A percentile compares a stretch with the other conserved stretches of the same genome.
Conservation (phyloP, 2,113 vertebrate genomes). For the Potamarius usumacintae region DNA sequence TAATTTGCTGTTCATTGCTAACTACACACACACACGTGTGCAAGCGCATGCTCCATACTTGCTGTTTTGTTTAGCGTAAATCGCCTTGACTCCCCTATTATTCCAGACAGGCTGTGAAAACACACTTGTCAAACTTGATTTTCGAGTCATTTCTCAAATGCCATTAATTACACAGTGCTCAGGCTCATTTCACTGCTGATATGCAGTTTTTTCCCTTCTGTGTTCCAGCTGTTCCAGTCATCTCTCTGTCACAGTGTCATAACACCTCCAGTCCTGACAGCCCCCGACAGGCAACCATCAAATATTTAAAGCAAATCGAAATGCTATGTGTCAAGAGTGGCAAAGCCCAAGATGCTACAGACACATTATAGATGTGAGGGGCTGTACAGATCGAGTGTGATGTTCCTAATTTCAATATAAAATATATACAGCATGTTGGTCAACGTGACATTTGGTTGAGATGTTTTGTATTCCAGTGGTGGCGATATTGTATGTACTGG, state of each 20-base stretch:
- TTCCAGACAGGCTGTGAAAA: conserved; percentile 36
- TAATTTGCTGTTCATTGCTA: conserved; percentile 5
- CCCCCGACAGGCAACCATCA: neutral
- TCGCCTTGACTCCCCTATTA: conserved; percentile 41
- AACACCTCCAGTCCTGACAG: neutral
- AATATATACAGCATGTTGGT: neutral
- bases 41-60: too few relatives aligned
- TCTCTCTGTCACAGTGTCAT: conserved; percentile 11
- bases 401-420: neutral
- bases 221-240: neutral
- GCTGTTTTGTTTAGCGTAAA: conserved; percentile 39
- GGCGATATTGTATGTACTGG: too few relatives aligned
- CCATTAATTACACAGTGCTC: conserved; percentile 37
- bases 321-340: neutral
- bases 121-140: conserved; percentile 47
- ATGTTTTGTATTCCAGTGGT: too few relatives aligned
- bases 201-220: neutral
- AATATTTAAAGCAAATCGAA: conserved; percentile 32
- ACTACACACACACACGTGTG: neutral
- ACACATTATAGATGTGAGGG: neutral
- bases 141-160: conserved; percentile 45
- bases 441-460: neutral
- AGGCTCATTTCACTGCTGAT: conserved; percentile 9
- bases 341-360: neutral
- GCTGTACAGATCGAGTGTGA: neutral